Conservation (phyloP, 2,797 vertebrate species). For the Artibeus jamaicensis region DNA sequence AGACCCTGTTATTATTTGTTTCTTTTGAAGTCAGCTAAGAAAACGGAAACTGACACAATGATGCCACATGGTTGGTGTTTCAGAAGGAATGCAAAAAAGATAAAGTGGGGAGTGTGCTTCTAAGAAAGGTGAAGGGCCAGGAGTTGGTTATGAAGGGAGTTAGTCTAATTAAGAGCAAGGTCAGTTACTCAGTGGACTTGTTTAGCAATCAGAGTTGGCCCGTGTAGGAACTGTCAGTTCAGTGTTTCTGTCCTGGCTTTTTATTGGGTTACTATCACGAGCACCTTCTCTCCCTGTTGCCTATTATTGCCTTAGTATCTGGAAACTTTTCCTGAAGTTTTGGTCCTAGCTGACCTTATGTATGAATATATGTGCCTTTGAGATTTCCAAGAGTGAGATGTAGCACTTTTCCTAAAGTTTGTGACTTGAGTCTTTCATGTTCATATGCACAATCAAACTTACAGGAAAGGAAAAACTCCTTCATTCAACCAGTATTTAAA, state of each 20-base stretch:
- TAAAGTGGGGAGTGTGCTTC: background rate
- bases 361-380: background rate
- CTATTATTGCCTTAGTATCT: background rate
- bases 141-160: background rate
- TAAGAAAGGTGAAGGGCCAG: background rate
- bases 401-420: background rate
- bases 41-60: background rate
- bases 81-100: background rate
- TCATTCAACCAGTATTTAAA: background rate
- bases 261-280: background rate
- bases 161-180: background rate
- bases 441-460: background rate
- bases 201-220: background rate
- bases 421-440: background rate
- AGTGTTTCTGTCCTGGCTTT: background rate
- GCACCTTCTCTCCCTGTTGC: background rate
- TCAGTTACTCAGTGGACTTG: background rate
- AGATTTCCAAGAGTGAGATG: background rate
- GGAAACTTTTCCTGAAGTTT: background rate
- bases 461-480: background rate
- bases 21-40: background rate
- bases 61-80: background rate
- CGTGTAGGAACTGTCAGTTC: background rate
- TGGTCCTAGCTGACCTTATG: background rate
- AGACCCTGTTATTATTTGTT: background rate